Percentiles rank a stretch among this genome's conserved stretches.
Evolutionary conservation across 2,888 invertebrate species (phyloP).

Genomic region (Dynastes maya): DNA sequence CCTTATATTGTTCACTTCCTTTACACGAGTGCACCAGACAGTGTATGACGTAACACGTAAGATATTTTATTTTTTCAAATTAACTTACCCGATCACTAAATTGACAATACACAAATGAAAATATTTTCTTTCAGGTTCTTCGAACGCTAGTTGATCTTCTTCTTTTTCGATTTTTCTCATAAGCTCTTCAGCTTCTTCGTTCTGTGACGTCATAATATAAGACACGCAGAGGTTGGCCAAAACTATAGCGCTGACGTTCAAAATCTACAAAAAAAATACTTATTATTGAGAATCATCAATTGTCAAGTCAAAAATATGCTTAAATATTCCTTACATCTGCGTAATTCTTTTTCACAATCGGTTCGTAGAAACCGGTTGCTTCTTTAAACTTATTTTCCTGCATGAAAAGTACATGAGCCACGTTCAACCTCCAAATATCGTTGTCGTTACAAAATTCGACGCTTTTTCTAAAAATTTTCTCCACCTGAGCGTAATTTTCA

Average conservation of each 20-base stretch:
- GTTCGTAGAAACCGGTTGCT: constrained; percentile 98
- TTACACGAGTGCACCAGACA: too few relatives aligned
- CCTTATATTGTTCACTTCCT: too few relatives aligned
- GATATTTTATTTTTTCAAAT: background rate
- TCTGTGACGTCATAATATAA: constrained; percentile 99
- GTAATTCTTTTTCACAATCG: constrained; percentile 95
- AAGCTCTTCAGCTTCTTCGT: constrained; percentile 98
- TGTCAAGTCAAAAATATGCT: too few relatives aligned
- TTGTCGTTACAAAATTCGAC: constrained; percentile 99
- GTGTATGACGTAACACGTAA: background rate
- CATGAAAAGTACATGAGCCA: constrained; percentile 99
- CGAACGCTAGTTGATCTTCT: constrained; percentile 93
- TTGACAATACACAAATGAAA: constrained; percentile 99
- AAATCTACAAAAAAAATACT: constrained; percentile 74
- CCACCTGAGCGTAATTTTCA: constrained; percentile 96
- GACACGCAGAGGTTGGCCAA: constrained; percentile 98
- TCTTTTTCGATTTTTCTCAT: constrained; percentile 99
- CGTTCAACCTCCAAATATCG: constrained; percentile 97
- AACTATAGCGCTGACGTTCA: constrained; percentile 97
- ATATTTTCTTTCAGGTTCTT: constrained; percentile 93
- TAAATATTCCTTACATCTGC: constrained; percentile 77
- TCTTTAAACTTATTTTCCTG: constrained; percentile 99
- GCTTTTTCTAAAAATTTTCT: constrained; percentile 96
- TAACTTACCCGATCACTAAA: constrained; percentile 90
- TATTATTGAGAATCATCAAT: background rate